Evolutionary conservation across 2,888 invertebrate genomes (phyloP).

Genomic region (Drosophila fungiperda): DNA sequence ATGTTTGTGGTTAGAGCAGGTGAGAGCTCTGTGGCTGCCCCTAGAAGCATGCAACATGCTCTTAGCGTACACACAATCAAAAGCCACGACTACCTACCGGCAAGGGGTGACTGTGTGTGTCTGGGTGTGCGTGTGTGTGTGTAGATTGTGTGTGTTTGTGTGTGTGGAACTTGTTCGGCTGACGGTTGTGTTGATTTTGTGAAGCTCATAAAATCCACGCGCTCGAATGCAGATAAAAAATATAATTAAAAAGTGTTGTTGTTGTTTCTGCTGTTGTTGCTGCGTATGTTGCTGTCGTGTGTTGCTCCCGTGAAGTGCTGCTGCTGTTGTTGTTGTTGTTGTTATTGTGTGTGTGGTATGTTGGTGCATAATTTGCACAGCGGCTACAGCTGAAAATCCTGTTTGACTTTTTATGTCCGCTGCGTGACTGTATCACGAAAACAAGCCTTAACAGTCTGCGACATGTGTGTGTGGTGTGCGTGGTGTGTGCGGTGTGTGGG

Average conservation of each 20-base stretch:
- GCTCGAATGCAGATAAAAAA: conserved; percentile 69
- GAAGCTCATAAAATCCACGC: conserved; percentile 63
- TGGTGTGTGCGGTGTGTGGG: conserved; percentile 26
- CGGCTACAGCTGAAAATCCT: conserved; percentile 52
- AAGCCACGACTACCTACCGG: conserved; percentile 10
- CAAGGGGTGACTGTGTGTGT: not conserved
- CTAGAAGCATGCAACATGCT: conserved; percentile 53
- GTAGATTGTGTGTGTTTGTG: not conserved
- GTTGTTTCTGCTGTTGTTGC: conserved; percentile 13
- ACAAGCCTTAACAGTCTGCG: conserved; percentile 46
- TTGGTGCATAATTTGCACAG: conserved; percentile 59
- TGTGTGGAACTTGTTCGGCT: conserved; percentile 8
- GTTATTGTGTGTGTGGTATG: conserved; percentile 5
- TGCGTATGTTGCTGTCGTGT: conserved; percentile 12
- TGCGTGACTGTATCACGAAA: conserved; percentile 67
- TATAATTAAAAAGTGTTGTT: conserved; percentile 73
- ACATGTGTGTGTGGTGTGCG: conserved; percentile 14
- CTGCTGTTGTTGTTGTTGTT: not conserved
- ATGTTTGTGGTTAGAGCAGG: conserved; percentile 40
- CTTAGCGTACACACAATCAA: not conserved
- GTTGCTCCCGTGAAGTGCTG: conserved; percentile 15
- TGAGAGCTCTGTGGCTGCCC: conserved; percentile 40
- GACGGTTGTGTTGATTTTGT: conserved; percentile 60
- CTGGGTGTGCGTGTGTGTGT: not conserved
- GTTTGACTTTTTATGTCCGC: conserved; percentile 69